Conservation (phyloP, 2,797 vertebrate species). For the Poecilia wingei region DNA sequence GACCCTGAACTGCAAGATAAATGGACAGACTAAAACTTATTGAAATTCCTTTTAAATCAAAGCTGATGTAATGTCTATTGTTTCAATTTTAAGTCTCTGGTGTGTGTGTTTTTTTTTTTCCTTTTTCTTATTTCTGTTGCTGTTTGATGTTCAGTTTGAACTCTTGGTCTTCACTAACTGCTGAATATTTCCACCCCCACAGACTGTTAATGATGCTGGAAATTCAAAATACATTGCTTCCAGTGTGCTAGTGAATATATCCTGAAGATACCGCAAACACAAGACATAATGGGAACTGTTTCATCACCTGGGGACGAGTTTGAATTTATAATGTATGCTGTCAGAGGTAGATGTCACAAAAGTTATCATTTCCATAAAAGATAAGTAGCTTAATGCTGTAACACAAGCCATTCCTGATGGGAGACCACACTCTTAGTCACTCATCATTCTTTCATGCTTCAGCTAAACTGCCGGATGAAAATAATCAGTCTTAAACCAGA, state of each 20-base stretch:
- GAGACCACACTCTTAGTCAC: constrained; percentile 4
- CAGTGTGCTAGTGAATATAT: constrained; percentile 7
- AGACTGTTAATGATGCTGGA: constrained; percentile 20
- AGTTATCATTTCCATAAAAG: constrained; percentile 21
- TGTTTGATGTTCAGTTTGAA: constrained; percentile 10
- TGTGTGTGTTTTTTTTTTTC: not conserved
- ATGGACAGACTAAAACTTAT: not conserved
- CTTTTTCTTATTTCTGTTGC: not conserved
- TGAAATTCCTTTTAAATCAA: constrained; percentile 1
- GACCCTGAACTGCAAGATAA: constrained; percentile 2
- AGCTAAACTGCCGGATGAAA: constrained; percentile 15
- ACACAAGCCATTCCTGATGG: constrained; percentile 11
- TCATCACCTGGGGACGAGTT: constrained; percentile 13
- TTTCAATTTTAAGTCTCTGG: not conserved
- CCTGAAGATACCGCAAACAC: constrained; percentile 8
- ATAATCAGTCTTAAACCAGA: constrained; percentile 16
- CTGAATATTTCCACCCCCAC: constrained; percentile 12
- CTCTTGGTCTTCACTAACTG: constrained; percentile 7
- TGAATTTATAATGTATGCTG: constrained; percentile 8
- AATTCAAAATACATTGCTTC: constrained; percentile 17
- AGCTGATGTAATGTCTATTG: not conserved
- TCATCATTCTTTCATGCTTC: constrained; percentile 15
- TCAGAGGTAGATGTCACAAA: constrained; percentile 16
- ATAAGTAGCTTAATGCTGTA: constrained; percentile 21
- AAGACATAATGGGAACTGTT: constrained; percentile 5